Evolutionary conservation across 2,113 vertebrate genomes (phyloP).

Genomic region (Leuciscus idus): DNA sequence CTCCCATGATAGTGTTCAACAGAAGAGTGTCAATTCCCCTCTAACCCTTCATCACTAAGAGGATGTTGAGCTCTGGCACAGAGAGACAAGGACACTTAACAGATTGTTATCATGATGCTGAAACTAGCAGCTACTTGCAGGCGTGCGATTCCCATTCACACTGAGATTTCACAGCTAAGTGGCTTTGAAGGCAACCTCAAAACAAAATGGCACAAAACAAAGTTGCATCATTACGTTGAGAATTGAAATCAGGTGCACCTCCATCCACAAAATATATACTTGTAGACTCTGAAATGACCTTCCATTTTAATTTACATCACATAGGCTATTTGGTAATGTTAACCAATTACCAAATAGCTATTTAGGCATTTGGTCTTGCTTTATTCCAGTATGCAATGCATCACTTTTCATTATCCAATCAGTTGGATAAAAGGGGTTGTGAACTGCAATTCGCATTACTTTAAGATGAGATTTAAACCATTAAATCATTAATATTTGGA

Average conservation of each 20-base stretch:
- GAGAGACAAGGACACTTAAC: conserved; percentile 3
- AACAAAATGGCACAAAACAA: neutral
- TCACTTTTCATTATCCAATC: neutral
- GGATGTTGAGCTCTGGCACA: conserved; percentile 8
- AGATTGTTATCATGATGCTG: conserved; percentile 18
- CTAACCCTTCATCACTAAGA: conserved; percentile 18
- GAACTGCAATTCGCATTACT: neutral
- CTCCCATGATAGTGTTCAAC: conserved; percentile 14
- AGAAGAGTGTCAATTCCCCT: conserved; percentile 12
- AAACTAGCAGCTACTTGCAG: conserved; percentile 26
- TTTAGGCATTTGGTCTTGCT: neutral
- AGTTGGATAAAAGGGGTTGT: neutral
- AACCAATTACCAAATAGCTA: neutral
- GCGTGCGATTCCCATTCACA: neutral
- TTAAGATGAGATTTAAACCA: conserved; percentile 13
- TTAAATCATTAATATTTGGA: conserved; percentile 21
- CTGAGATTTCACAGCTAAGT: neutral
- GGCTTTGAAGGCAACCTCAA: neutral
- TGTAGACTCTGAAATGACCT: neutral
- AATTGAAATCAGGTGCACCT: neutral
- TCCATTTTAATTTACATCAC: neutral
- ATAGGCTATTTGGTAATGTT: neutral
- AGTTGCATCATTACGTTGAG: neutral
- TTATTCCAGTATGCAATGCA: neutral
- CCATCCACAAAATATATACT: neutral